Percentiles rank a stretch among this genome's conserved stretches.
These are phyloP conservation scores for Ligdia adustata DNA, from an alignment of 2,888 invertebrate species.

Conservation along the genomic window DNA sequence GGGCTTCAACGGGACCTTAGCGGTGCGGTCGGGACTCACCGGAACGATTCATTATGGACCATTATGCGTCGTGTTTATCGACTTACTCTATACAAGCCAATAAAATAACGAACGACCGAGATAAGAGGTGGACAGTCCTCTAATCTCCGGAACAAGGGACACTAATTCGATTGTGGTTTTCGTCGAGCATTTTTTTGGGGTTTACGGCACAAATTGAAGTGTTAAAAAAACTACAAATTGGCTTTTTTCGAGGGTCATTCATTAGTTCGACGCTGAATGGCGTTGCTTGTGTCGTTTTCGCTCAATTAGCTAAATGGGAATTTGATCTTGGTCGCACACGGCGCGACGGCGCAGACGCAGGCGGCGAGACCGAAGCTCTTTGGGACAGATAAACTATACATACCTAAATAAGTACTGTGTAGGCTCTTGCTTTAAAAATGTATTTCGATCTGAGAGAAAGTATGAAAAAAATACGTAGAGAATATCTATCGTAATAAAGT, in stretches of 20 bases:
- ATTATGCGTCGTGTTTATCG: slow-evolving; percentile 84
- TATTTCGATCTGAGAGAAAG: too few species aligned
- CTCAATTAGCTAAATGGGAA: slow-evolving; percentile 83
- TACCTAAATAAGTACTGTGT: too few species aligned
- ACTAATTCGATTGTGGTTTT: slow-evolving; percentile 85
- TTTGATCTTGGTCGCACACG: slow-evolving; percentile 50
- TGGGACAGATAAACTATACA: neutral
- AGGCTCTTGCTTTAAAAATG: too few species aligned
- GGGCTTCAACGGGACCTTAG: neutral
- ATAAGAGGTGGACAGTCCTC: slow-evolving; percentile 82
- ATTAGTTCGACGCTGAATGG: slow-evolving; percentile 78
- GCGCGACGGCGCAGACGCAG: slow-evolving; percentile 6
- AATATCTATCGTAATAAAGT: too few species aligned
- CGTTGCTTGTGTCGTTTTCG: slow-evolving; percentile 79
- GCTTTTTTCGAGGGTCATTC: slow-evolving; percentile 78
- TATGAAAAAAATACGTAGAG: too few species aligned
- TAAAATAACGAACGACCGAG: slow-evolving; percentile 84
- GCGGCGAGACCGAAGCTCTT: neutral
- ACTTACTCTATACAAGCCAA: slow-evolving; percentile 82
- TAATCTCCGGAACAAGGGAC: slow-evolving; percentile 84
- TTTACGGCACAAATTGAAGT: slow-evolving; percentile 83
- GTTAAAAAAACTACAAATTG: slow-evolving; percentile 84
- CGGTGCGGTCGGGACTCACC: slow-evolving; percentile 7
- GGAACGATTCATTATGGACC: slow-evolving; percentile 82
- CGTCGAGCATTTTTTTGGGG: slow-evolving; percentile 76